phyloP scores from a whole-genome alignment of 2,113 vertebrate species.

The Petroica traversi region DNA sequence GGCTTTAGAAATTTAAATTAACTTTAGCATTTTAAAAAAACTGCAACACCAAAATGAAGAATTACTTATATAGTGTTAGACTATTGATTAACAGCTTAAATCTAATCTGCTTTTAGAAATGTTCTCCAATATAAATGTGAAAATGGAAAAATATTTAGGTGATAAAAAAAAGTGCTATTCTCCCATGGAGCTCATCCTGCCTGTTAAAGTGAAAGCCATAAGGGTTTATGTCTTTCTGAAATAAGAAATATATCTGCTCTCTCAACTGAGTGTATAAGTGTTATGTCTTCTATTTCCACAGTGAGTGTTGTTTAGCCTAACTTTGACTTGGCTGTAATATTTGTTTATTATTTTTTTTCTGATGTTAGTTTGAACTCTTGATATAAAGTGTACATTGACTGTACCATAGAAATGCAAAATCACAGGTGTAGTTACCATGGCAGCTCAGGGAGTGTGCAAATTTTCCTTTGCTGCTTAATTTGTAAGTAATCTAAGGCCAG shows the following conservation, averaged over 20 bases:
- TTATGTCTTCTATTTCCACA: background rate
- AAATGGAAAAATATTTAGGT: background rate
- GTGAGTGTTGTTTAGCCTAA: background rate
- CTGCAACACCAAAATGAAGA: background rate
- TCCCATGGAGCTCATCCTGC: background rate
- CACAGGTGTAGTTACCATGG: background rate
- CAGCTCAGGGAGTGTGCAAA: background rate
- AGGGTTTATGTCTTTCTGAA: background rate
- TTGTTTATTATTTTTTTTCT: background rate
- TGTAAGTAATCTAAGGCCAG: background rate
- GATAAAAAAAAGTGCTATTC: background rate
- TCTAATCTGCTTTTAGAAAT: background rate
- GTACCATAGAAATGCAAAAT: background rate
- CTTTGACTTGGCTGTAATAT: background rate
- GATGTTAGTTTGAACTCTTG: background rate
- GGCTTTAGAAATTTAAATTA: conserved; percentile 34
- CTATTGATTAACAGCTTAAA: background rate
- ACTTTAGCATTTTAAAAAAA: background rate
- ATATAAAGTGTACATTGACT: background rate
- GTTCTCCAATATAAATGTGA: background rate
- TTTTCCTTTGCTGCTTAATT: background rate
- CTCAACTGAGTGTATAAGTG: background rate
- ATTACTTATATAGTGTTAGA: background rate
- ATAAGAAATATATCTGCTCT: background rate
- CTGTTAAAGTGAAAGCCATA: background rate